A percentile compares a stretch with the other conserved stretches of the same genome.
These are phyloP conservation scores for Oryzaephilus surinamensis DNA, from an alignment of 1,140 invertebrate genomes.

Conservation along the genomic window DNA sequence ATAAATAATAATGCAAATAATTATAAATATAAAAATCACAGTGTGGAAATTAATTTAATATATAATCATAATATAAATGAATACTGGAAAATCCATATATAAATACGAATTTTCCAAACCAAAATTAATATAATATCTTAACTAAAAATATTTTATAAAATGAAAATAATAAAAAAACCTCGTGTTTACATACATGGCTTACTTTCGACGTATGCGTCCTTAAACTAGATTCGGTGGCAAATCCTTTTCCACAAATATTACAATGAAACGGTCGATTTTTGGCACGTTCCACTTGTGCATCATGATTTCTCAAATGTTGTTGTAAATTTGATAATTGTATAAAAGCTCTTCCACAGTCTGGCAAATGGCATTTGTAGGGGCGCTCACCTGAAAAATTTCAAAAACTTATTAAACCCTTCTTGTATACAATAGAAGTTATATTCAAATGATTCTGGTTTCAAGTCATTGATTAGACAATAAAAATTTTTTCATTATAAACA, in stretches of 20 bases:
- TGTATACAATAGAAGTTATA: neutral
- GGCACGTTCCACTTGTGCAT: slow-evolving; percentile 87
- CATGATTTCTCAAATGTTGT: slow-evolving; percentile 92
- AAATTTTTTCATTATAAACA: too few relatives aligned
- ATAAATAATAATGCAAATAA: slow-evolving; percentile 4
- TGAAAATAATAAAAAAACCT: slow-evolving; percentile 30
- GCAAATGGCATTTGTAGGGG: slow-evolving; percentile 92
- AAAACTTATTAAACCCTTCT: neutral
- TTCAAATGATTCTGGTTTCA: neutral
- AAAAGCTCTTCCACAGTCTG: slow-evolving; percentile 90
- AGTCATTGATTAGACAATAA: neutral
- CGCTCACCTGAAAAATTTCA: slow-evolving; percentile 70
- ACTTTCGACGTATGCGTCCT: slow-evolving; percentile 94
- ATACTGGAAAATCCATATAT: slow-evolving; percentile 4
- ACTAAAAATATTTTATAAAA: neutral
- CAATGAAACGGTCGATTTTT: slow-evolving; percentile 93
- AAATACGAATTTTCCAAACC: neutral
- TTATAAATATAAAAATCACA: slow-evolving; percentile 2
- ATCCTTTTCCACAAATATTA: slow-evolving; percentile 92
- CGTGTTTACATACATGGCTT: slow-evolving; percentile 57
- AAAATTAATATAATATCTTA: neutral
- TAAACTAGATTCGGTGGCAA: slow-evolving; percentile 90
- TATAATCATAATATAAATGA: slow-evolving; percentile 6
- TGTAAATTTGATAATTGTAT: slow-evolving; percentile 96
- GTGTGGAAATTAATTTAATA: slow-evolving; percentile 10